Base-by-base conservation (phyloP, 2,113 vertebrate genomes). In the Pandion haliaetus region DNA sequence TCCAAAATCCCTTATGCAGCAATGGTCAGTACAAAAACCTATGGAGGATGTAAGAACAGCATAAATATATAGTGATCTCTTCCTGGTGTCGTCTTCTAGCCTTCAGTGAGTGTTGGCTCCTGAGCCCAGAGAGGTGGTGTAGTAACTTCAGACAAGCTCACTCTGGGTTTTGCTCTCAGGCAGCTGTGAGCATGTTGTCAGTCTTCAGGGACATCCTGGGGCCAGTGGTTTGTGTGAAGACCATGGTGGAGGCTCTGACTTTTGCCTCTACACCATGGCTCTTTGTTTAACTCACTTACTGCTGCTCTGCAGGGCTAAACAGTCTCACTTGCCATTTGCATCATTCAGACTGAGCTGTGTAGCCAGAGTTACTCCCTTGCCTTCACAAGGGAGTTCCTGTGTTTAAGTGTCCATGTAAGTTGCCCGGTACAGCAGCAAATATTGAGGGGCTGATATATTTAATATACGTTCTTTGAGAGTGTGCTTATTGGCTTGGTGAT, bases 301-400 rank as follows among this genome's bases (percentile, higher is more conserved):
- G 81, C 69, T 63, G 38, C 57, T 58, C 18, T 44, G 54, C 40
- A 38, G 47, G 49, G 44, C 57, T 50, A 1, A 54, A 55, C 32
- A 34, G 29, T 29, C 34, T 66, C 45, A 2, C 14, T 45, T 81
- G 77, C 52, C 1, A 0, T 49, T 55, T 2, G 1, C 40, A 12
- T 28, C 31, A 0, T 11, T 88, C 2, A 5, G 61, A 34, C 13
- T 32, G 5, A 0, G 14, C 52, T 45, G 44, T 0, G 0, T 34
- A 57, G 47, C 72, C 32, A 12, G 17, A 52, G 28, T 69, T 76
- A 21, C 52, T 86, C 47, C 28, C 26, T 20, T 76, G 61, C 58
- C 58, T 61, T 87, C 73, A 16, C 73, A 29, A 50, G 67, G 45
- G 45, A 62, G 19, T 82, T 82, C 25, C 45, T 21, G 0, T 83